These are phyloP conservation scores for Lithophane semibrunnea DNA, from an alignment of 2,888 invertebrate species.

Conservation along the genomic window DNA sequence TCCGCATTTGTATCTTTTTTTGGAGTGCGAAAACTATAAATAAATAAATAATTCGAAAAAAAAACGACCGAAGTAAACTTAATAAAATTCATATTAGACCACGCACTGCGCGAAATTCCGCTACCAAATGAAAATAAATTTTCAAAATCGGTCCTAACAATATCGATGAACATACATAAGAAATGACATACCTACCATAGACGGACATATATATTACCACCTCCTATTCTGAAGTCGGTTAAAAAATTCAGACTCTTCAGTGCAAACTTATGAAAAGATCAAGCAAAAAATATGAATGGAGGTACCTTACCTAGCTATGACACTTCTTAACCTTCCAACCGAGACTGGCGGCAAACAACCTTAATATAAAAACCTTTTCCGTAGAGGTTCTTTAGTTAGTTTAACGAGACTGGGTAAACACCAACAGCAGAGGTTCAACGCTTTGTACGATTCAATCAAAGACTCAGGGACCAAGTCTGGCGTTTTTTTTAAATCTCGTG, in stretches of 20 bases:
- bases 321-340: slow-evolving; percentile 19
- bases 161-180: no score
- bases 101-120: no score
- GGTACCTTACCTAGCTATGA: not conserved
- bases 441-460: slow-evolving; percentile 75
- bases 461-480: slow-evolving; percentile 10
- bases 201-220: no score
- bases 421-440: slow-evolving; percentile 67
- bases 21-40: no score
- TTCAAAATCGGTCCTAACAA: no score
- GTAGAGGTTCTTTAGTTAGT: slow-evolving; percentile 70
- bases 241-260: not conserved
- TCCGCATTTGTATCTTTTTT: no score
- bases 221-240: no score
- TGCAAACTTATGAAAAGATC: slow-evolving; percentile 18
- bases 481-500: slow-evolving; percentile 51
- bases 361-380: slow-evolving; percentile 28
- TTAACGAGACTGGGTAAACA: slow-evolving; percentile 75
- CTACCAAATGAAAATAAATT: no score
- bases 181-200: no score
- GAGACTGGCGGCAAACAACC: slow-evolving; percentile 10
- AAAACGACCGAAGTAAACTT: no score
- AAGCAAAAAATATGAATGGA: slow-evolving; percentile 16
- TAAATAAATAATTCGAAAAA: no score
- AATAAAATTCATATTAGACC: no score